Conservation (phyloP, 2,888 invertebrate species). For the Cheilosia grossa region DNA sequence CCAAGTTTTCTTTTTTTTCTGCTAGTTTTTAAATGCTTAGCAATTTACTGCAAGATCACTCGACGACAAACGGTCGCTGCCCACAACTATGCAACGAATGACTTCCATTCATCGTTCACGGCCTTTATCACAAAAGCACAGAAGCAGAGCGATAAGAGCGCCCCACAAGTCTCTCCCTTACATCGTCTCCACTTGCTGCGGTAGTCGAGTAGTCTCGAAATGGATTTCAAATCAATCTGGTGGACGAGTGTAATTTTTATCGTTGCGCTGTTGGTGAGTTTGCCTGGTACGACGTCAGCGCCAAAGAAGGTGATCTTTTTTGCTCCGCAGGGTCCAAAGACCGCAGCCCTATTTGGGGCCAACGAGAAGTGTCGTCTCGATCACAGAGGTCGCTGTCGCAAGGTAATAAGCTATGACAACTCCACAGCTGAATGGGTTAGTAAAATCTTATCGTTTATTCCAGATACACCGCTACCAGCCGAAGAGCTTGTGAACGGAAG, state of each 20-base stretch:
- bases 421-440: neutral
- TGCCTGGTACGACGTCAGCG: neutral
- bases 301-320: neutral
- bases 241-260: neutral
- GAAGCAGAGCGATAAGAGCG: too few relatives aligned
- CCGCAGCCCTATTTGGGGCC: neutral
- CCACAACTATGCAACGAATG: constrained; percentile 32
- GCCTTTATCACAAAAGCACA: too few relatives aligned
- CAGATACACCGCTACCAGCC: neutral
- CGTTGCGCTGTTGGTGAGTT: neutral
- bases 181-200: neutral
- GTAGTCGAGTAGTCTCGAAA: neutral
- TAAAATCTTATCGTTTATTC: too few relatives aligned
- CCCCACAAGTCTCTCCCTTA: neutral
- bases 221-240: neutral
- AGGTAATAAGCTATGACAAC: neutral
- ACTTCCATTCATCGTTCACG: too few relatives aligned
- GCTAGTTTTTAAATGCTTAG: constrained; percentile 1
- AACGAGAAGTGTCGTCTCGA: neutral
- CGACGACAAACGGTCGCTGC: neutral
- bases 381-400: neutral
- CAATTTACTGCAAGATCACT: constrained; percentile 8
- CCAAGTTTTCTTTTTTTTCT: neutral
- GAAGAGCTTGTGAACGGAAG: too few relatives aligned
- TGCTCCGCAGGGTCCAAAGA: neutral